These are phyloP conservation scores for Bos taurus DNA, from an alignment of 2,113 vertebrate species.

Conservation along the genomic window DNA sequence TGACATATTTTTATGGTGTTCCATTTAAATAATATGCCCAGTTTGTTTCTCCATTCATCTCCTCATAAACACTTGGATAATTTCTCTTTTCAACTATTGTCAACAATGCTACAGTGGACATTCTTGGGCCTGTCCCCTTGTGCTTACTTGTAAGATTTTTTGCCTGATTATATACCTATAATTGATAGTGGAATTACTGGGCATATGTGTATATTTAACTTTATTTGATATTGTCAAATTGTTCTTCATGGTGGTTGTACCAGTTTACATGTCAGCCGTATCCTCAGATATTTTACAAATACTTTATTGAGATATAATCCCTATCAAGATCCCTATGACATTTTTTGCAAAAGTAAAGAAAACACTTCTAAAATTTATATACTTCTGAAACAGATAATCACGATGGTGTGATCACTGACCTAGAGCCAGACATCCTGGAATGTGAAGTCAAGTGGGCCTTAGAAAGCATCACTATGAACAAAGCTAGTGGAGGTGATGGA, in stretches of 20 bases:
- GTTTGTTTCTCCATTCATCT: background rate
- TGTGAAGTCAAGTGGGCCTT: no score
- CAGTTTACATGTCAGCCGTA: background rate
- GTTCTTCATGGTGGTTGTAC: background rate
- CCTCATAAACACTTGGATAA: constrained; percentile 6
- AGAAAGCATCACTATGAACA: no score
- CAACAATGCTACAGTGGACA: background rate
- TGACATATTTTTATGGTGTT: background rate
- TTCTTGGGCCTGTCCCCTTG: background rate
- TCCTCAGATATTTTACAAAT: background rate
- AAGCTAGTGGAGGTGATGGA: no score
- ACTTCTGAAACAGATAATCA: background rate
- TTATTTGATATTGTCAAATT: background rate
- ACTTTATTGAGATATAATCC: background rate
- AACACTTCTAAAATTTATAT: background rate
- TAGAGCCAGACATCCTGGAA: no score
- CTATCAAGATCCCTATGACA: background rate
- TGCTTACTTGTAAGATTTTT: background rate
- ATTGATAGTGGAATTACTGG: background rate
- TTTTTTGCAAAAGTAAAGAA: background rate
- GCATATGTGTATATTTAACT: background rate
- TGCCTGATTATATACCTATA: background rate
- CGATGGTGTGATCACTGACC: no score
- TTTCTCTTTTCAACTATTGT: background rate
- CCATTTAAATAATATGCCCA: background rate